Conservation (phyloP, 1,140 invertebrate genomes). For the Vollenhovia emeryi region DNA sequence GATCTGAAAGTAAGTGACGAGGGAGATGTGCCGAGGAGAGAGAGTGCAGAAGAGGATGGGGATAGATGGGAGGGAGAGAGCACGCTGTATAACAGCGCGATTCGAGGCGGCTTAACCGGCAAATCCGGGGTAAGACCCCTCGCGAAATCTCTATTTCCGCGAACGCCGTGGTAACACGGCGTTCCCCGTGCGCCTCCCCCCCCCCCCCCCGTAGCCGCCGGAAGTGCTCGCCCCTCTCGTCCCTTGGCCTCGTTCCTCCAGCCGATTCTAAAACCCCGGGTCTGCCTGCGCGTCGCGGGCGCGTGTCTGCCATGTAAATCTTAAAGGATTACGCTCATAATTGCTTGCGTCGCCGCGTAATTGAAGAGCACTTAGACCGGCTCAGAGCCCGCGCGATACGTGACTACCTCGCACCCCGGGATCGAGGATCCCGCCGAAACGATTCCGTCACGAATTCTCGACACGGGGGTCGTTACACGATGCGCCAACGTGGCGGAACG, state of each 20-base stretch:
- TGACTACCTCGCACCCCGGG: conserved; percentile 25
- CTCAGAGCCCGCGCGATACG: conserved; percentile 43
- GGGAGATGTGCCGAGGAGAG: conserved; percentile 2
- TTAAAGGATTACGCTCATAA: conserved; percentile 76
- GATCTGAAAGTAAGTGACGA: conserved; percentile 44
- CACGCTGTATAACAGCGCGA: conserved; percentile 73
- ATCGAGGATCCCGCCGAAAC: conserved; percentile 51
- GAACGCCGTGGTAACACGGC: conserved; percentile 63
- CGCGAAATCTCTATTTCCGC: conserved; percentile 76
- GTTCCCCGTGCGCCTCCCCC: conserved; percentile 31
- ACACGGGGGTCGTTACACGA: not conserved
- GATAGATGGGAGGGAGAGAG: conserved; percentile 27
- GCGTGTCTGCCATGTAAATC: conserved; percentile 60
- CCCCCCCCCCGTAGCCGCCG: conserved; percentile 36
- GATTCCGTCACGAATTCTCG: conserved; percentile 15
- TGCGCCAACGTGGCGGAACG: conserved; percentile 7
- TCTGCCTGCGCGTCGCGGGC: conserved; percentile 16
- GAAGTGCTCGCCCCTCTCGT: conserved; percentile 27
- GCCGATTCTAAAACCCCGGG: conserved; percentile 42
- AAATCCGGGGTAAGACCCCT: conserved; percentile 78
- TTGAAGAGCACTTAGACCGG: conserved; percentile 67
- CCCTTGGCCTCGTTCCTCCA: not conserved
- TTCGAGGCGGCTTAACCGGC: conserved; percentile 75
- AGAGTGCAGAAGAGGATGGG: not conserved
- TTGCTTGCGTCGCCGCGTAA: conserved; percentile 68